Evolutionary conservation across 1,140 invertebrate genomes (phyloP), one percentile per base, ranked within the genome.

Genomic region (Drosophila sp.): DNA sequence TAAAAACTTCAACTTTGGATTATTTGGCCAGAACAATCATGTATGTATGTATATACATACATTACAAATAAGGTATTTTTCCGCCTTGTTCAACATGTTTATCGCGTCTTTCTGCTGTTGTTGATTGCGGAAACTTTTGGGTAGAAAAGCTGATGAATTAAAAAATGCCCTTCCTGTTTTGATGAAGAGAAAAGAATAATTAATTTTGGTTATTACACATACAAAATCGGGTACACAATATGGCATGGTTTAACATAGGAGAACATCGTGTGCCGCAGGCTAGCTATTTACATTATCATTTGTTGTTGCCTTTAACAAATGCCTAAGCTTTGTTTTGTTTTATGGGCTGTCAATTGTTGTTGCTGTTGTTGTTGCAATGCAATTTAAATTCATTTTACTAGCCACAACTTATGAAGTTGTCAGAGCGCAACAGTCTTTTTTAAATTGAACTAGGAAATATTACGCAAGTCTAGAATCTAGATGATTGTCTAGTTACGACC

Each of bases 301-400:
- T 38, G 30, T 50, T 57, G 8, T 23, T 17, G 17, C 7, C 30
- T 30, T 58, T 58, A 11, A 11, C n/a, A 76, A 76, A 76, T 76
- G 33, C 30, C 32, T 33, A 23, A 35, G 56, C n/a, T 25, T 33
- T 55, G 50, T 58, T 50, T 35, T 25, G 56, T 58, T 57, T 58
- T 57, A 33, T 55, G 50, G 25, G n/a, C 56, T 62, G 57, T 27
- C 64, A 65, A 69, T 76, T 76, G 23, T 23, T 35, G n/a, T 38
- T 69, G 35, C 60, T 60, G 54, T 60, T 74, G 66, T 60, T 41
- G 47, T 56, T 56, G 35, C 25, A 30, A 66, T 76, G 72, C 76
- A 76, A 76, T 76, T 76, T 76, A 56, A 76, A 76, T 76, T 76
- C 70, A 62, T 76, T 75, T 76, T 76, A 76, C 73, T 76, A 70